phyloP scores from a whole-genome alignment of 1,140 invertebrate genomes.

The Antheraea mylitta region DNA sequence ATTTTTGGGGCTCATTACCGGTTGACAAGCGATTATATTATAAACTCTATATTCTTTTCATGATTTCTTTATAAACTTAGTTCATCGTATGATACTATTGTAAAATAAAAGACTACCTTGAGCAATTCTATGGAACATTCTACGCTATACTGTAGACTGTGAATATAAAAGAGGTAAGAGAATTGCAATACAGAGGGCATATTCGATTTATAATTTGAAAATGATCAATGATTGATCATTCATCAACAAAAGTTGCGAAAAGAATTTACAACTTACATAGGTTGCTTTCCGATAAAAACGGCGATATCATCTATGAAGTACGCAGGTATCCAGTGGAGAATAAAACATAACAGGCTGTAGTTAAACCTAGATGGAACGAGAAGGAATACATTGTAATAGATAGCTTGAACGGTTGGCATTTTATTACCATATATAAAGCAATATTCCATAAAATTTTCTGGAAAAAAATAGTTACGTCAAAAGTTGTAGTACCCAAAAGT shows the following conservation, averaged over 20 bases:
- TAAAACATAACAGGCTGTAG: slow-evolving; percentile 74
- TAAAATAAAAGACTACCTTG: too few species aligned
- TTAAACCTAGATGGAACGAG: slow-evolving; percentile 68
- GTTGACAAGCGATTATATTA: too few species aligned
- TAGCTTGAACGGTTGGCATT: slow-evolving; percentile 53
- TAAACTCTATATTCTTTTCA: too few species aligned
- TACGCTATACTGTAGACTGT: too few species aligned
- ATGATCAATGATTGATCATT: too few species aligned
- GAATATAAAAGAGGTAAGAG: too few species aligned
- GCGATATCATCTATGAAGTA: slow-evolving; percentile 79
- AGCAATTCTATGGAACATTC: too few species aligned
- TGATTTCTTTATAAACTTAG: too few species aligned
- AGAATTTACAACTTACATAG: slow-evolving; percentile 75
- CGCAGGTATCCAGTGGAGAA: slow-evolving; percentile 82
- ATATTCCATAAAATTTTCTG: slow-evolving; percentile 74
- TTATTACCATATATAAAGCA: slow-evolving; percentile 60
- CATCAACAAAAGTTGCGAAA: background rate
- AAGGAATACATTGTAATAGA: slow-evolving; percentile 80
- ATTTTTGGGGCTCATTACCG: too few species aligned
- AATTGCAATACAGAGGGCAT: too few species aligned
- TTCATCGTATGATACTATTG: too few species aligned
- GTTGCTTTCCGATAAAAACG: slow-evolving; percentile 80
- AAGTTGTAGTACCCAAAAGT: background rate
- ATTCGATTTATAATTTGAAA: too few species aligned
- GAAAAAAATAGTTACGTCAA: slow-evolving; percentile 14